Percentiles rank a stretch among this genome's conserved stretches.
Evolutionary conservation across 2,888 invertebrate species (phyloP).

Genomic region (Cancer borealis): DNA sequence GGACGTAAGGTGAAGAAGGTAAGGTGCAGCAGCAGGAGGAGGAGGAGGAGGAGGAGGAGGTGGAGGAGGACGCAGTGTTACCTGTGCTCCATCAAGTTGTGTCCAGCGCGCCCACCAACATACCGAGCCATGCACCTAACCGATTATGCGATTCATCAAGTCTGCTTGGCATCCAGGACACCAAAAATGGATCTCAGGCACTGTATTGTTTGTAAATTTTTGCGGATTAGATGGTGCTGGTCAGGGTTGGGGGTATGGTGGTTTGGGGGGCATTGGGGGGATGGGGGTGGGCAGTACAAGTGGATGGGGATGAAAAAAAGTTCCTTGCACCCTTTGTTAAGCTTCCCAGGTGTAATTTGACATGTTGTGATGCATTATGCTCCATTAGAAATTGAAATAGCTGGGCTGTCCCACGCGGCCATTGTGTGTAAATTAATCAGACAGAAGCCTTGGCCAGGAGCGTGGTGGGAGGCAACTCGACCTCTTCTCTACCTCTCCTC

Average conservation of each 20-base stretch:
- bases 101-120: neutral
- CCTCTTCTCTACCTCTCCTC: neutral
- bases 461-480: conserved; percentile 36
- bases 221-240: conserved; percentile 6
- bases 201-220: conserved; percentile 57
- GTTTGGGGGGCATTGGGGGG: neutral
- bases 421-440: conserved; percentile 70
- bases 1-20: no score
- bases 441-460: conserved; percentile 57
- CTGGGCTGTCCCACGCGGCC: conserved; percentile 46
- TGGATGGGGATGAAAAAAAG: neutral
- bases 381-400: conserved; percentile 69
- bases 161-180: conserved; percentile 49
- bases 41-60: neutral
- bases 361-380: conserved; percentile 69
- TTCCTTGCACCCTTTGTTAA: conserved; percentile 60
- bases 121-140: conserved; percentile 2
- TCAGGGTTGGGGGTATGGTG: conserved; percentile 1
- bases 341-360: conserved; percentile 64
- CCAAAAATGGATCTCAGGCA: conserved; percentile 49
- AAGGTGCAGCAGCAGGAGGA: neutral
- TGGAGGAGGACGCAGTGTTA: neutral
- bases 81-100: neutral
- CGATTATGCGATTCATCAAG: conserved; percentile 61
- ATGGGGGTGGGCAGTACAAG: neutral